phyloP scores from a whole-genome alignment of 2,797 vertebrate species.

The Limosa lapponica region DNA sequence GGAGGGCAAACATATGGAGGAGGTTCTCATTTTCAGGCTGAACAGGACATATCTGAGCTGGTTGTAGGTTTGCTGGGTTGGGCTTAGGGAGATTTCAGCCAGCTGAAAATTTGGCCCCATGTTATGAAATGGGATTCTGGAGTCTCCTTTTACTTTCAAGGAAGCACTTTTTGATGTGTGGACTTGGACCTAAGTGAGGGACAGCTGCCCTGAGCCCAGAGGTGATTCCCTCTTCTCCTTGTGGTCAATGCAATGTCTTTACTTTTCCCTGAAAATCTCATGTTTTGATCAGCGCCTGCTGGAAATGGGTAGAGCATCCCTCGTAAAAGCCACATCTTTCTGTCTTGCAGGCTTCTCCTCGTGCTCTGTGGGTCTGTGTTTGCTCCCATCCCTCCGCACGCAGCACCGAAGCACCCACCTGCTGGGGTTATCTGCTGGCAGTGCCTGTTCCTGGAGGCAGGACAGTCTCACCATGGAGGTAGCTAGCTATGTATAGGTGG shows the following conservation, averaged over 20 bases:
- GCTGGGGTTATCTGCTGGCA: neutral
- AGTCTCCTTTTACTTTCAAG: neutral
- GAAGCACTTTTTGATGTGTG: neutral
- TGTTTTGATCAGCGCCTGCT: neutral
- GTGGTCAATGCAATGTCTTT: neutral
- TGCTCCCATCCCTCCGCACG: neutral
- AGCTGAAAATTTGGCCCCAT: neutral
- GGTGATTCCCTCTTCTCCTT: neutral
- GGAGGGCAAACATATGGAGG: neutral
- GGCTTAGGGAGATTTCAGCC: neutral
- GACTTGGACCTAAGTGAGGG: neutral
- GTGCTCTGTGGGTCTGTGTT: fast-evolving
- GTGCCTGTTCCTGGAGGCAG: neutral
- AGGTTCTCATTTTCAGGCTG: neutral
- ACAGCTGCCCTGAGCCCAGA: neutral
- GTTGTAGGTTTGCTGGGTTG: neutral
- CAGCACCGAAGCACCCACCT: neutral
- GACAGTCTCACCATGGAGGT: neutral
- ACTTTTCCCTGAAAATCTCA: neutral
- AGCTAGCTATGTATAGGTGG: neutral
- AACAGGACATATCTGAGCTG: neutral
- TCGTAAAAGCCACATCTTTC: neutral
- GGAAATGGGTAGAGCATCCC: neutral
- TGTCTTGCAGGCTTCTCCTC: neutral
- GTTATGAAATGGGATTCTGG: neutral